Evolutionary conservation across 1,140 invertebrate species (phyloP).

Genomic region (Rhyacophila brunnea): DNA sequence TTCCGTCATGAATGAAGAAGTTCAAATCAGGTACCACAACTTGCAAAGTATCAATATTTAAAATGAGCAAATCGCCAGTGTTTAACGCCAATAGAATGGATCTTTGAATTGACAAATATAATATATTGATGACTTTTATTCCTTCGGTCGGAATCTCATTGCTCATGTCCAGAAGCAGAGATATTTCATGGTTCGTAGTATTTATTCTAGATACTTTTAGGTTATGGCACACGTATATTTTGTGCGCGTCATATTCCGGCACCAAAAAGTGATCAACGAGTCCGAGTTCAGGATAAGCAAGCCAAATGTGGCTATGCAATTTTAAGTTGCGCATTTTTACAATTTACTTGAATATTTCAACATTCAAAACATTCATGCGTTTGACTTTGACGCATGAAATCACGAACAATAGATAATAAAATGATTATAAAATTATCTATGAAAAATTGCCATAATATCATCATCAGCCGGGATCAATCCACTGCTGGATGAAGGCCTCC

Average conservation of each 20-base stretch:
- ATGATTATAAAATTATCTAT: no score
- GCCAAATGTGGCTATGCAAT: conserved; percentile 32
- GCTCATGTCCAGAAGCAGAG: conserved; percentile 42
- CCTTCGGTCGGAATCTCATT: conserved; percentile 38
- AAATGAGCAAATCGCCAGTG: conserved; percentile 44
- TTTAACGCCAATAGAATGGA: conserved; percentile 41
- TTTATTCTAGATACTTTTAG: conserved; percentile 41
- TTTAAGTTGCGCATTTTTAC: conserved; percentile 43
- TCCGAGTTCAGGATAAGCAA: conserved; percentile 35
- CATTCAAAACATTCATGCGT: no score
- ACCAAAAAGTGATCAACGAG: conserved; percentile 36
- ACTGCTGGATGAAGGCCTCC: no score
- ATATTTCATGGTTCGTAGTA: conserved; percentile 36
- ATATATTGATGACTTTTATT: conserved; percentile 40
- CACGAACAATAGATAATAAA: no score
- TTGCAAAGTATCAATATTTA: conserved; percentile 32
- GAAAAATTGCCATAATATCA: no score
- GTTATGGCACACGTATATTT: conserved; percentile 46
- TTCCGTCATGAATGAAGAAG: conserved; percentile 43
- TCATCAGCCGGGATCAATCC: no score
- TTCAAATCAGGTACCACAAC: conserved; percentile 39
- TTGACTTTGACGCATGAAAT: no score
- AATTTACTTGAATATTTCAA: no score
- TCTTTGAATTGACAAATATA: conserved; percentile 43
- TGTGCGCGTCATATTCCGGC: conserved; percentile 40